phyloP scores from a whole-genome alignment of 2,113 vertebrate species.

The Maccullochella peelii region DNA sequence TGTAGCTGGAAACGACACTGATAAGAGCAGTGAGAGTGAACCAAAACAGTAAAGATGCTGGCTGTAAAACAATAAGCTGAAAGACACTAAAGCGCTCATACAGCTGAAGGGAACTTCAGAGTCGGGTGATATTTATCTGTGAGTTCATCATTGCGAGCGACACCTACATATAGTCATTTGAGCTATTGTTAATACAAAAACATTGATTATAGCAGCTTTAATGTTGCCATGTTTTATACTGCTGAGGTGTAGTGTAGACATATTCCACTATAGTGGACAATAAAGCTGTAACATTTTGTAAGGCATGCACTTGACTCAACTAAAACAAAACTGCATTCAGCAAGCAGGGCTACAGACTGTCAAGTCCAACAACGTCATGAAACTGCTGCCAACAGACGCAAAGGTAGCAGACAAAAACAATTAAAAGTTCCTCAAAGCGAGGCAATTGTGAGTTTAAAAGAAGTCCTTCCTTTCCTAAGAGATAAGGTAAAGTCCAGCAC shows the following conservation, averaged over 20 bases:
- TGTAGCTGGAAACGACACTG: not conserved
- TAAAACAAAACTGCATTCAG: not conserved
- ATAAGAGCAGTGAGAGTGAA: not conserved
- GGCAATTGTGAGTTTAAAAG: conserved; percentile 15
- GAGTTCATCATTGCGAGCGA: not conserved
- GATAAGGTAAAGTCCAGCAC: conserved; percentile 44
- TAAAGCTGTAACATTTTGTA: not conserved
- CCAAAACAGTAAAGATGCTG: not conserved
- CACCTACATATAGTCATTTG: not conserved
- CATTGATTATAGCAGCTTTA: not conserved
- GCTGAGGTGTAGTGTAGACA: not conserved
- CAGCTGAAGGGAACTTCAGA: not conserved
- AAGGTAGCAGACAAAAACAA: conserved; percentile 46
- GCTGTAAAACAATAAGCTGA: not conserved
- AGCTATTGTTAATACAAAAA: not conserved
- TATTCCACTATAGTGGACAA: not conserved
- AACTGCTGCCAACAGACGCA: conserved; percentile 9
- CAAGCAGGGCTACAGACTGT: not conserved
- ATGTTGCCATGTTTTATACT: not conserved
- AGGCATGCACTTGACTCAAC: not conserved
- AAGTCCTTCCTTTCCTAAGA: not conserved
- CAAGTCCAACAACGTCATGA: not conserved
- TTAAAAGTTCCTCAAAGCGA: conserved; percentile 43
- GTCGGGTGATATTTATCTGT: not conserved
- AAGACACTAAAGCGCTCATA: not conserved